phyloP scores from a whole-genome alignment of 2,113 vertebrate species.

The Lipophrys pholis region DNA sequence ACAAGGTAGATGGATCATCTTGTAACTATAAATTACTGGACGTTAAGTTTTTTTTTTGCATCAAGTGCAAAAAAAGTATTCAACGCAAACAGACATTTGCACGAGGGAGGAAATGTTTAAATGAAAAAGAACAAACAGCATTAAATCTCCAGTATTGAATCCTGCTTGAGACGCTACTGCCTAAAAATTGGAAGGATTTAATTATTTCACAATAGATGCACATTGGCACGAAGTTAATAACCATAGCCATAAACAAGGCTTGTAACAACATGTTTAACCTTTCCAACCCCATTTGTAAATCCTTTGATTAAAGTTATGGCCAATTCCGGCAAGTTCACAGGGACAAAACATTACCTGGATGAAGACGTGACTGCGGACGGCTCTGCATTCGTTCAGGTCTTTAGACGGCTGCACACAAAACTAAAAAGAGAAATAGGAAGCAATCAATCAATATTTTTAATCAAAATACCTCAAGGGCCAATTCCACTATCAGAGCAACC shows the following conservation, averaged over 20 bases:
- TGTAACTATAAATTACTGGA: too few relatives aligned
- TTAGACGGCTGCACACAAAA: conserved; percentile 15
- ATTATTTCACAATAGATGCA: not conserved
- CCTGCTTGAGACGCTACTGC: not conserved
- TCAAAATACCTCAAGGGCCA: conserved; percentile 52
- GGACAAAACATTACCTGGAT: not conserved
- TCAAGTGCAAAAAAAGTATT: too few relatives aligned
- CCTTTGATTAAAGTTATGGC: conserved; percentile 6
- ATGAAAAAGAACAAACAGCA: too few relatives aligned
- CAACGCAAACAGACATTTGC: too few relatives aligned
- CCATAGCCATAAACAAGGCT: not conserved
- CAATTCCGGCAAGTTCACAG: not conserved
- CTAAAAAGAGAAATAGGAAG: conserved; percentile 18
- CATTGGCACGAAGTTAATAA: not conserved
- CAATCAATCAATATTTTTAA: conserved; percentile 48
- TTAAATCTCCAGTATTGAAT: not conserved
- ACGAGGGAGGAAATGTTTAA: too few relatives aligned
- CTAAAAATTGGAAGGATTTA: not conserved
- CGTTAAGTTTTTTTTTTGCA: too few relatives aligned
- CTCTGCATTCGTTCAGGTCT: not conserved
- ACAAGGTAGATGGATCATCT: too few relatives aligned
- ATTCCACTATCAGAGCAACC: conserved; percentile 35
- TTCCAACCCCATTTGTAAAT: conserved; percentile 3
- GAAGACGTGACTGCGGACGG: not conserved
- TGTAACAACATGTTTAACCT: conserved; percentile 2